Percentiles rank a stretch among this genome's conserved stretches.
These are phyloP conservation scores for Rapana venosa DNA, from an alignment of 2,888 invertebrate species.

Conservation along the genomic window DNA sequence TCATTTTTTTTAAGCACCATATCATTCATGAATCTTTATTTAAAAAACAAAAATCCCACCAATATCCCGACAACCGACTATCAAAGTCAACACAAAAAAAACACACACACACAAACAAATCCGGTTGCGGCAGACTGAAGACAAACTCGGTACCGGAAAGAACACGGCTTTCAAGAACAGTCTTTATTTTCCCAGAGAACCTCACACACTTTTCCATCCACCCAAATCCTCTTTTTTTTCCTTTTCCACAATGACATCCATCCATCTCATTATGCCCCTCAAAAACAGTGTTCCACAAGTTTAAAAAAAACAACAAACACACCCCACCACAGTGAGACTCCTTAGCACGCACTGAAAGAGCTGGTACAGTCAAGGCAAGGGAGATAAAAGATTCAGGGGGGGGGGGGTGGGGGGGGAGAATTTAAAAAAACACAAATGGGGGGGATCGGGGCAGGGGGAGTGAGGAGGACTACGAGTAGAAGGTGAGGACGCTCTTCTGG, in stretches of 20 bases:
- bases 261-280: not conserved
- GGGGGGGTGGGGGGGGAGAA: not conserved
- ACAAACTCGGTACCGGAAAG: too few species aligned
- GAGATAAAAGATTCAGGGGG: not conserved
- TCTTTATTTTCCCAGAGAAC: too few species aligned
- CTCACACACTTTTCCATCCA: too few species aligned
- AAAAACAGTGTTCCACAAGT: not conserved
- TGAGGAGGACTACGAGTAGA: constrained; percentile 75
- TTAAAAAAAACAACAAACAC: not conserved
- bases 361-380: not conserved
- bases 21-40: not conserved
- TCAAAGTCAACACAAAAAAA: not conserved
- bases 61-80: too few species aligned
- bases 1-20: not conserved
- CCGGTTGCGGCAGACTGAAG: not conserved
- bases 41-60: not conserved
- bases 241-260: not conserved
- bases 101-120: not conserved
- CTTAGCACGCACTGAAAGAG: not conserved
- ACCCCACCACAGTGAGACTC: too few species aligned
- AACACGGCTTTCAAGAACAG: too few species aligned
- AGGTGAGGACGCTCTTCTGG: constrained; percentile 81
- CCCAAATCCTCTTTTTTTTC: not conserved
- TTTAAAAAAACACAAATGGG: not conserved
- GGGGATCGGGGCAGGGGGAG: not conserved